phyloP scores from a whole-genome alignment of 2,888 invertebrate genomes.

The Eustalomyia histrio region DNA sequence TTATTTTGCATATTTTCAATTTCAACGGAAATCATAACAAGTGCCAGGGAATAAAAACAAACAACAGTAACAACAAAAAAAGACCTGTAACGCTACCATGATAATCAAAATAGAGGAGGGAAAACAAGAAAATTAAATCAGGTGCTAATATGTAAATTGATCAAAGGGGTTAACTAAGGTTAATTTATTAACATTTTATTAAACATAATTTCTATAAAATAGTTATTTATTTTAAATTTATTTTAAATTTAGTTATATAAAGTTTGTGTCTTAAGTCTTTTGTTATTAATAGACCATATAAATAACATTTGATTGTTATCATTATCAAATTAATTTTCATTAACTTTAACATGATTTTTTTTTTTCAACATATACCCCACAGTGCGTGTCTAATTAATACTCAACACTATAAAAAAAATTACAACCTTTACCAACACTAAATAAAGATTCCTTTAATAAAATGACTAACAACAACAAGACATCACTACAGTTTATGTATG shows the following conservation, averaged over 20 bases:
- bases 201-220: background rate
- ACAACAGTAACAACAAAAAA: no score
- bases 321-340: conserved; percentile 59
- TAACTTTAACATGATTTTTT: conserved; percentile 37
- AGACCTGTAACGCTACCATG: conserved; percentile 9
- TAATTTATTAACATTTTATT: conserved; percentile 18
- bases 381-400: conserved; percentile 48
- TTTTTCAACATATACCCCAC: conserved; percentile 2
- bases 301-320: conserved; percentile 38
- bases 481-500: conserved; percentile 13
- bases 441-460: background rate
- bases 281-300: conserved; percentile 3
- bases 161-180: conserved; percentile 45
- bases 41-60: conserved; percentile 37
- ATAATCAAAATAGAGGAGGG: conserved; percentile 22
- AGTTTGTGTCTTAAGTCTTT: conserved; percentile 44
- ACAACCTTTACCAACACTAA: background rate
- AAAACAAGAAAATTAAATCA: conserved; percentile 36
- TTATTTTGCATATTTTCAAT: conserved; percentile 19
- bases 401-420: conserved; percentile 14
- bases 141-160: conserved; percentile 50
- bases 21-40: conserved; percentile 62
- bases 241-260: background rate
- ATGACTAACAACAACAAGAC: conserved; percentile 53
- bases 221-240: background rate